Percentiles rank a stretch among this genome's conserved stretches.
phyloP scores from a whole-genome alignment of 2,888 invertebrate genomes.

The Ptychoptera contaminata region DNA sequence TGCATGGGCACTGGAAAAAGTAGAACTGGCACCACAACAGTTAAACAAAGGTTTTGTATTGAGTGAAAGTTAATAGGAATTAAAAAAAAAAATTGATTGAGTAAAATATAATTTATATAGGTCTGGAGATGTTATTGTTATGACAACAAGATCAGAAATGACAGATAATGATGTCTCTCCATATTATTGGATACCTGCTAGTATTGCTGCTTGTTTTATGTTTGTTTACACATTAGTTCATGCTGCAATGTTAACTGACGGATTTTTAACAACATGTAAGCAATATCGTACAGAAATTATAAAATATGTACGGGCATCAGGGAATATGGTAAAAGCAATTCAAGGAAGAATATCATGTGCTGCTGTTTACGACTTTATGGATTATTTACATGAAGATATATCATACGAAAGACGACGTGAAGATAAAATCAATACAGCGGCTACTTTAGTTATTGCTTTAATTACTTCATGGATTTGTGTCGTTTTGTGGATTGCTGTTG shows the following conservation, averaged over 20 bases:
- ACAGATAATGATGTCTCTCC: constrained; percentile 42
- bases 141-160: constrained; percentile 43
- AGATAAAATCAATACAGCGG: constrained; percentile 55
- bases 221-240: constrained; percentile 50
- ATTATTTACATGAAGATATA: constrained; percentile 55
- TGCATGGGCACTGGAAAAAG: constrained; percentile 41
- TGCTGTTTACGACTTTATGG: constrained; percentile 69
- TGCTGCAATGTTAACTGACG: constrained; percentile 53
- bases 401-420: constrained; percentile 45
- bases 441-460: constrained; percentile 49
- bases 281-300: constrained; percentile 54
- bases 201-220: constrained; percentile 44
- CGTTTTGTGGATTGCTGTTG: constrained; percentile 36
- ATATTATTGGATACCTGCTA: constrained; percentile 52
- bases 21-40: constrained; percentile 24
- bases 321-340: constrained; percentile 28
- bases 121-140: constrained; percentile 50
- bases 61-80: too few relatives aligned
- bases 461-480: constrained; percentile 45
- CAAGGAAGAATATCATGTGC: constrained; percentile 48
- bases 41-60: constrained; percentile 25
- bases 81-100: neutral
- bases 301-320: constrained; percentile 32
- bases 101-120: constrained; percentile 24
- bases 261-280: constrained; percentile 58